These are phyloP conservation scores for Notodonta dromedarius DNA, from an alignment of 2,888 invertebrate genomes.

Conservation along the genomic window DNA sequence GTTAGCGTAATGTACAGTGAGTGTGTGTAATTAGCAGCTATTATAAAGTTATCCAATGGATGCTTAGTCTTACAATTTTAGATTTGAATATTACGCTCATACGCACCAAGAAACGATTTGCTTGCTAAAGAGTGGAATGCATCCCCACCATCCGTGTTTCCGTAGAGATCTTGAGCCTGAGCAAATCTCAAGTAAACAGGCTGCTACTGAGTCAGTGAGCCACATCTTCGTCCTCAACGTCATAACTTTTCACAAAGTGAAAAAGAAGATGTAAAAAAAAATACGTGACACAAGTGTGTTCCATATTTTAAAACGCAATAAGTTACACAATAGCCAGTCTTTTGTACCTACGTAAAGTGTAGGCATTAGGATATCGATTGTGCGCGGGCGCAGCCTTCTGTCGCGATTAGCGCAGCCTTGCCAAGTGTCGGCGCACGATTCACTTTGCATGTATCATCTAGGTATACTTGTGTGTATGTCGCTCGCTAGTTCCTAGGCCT, in stretches of 20 bases:
- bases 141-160: too few species aligned
- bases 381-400: constrained; percentile 50
- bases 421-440: constrained; percentile 59
- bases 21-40: neutral
- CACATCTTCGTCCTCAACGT: too few species aligned
- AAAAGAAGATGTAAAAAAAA: too few species aligned
- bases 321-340: neutral
- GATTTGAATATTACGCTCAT: too few species aligned
- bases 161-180: too few species aligned
- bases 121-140: too few species aligned
- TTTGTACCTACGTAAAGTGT: neutral
- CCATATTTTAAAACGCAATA: neutral
- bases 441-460: constrained; percentile 12
- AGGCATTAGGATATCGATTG: constrained; percentile 16
- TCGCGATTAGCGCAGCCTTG: constrained; percentile 58
- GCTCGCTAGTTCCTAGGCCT: neutral
- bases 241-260: too few species aligned
- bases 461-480: constrained; percentile 9
- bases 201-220: too few species aligned
- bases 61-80: too few species aligned
- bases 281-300: too few species aligned
- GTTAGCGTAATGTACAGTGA: neutral
- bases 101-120: too few species aligned
- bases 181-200: too few species aligned
- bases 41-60: neutral